Conservation (phyloP, 1,140 invertebrate species). For the Scaptomyza hsui region DNA sequence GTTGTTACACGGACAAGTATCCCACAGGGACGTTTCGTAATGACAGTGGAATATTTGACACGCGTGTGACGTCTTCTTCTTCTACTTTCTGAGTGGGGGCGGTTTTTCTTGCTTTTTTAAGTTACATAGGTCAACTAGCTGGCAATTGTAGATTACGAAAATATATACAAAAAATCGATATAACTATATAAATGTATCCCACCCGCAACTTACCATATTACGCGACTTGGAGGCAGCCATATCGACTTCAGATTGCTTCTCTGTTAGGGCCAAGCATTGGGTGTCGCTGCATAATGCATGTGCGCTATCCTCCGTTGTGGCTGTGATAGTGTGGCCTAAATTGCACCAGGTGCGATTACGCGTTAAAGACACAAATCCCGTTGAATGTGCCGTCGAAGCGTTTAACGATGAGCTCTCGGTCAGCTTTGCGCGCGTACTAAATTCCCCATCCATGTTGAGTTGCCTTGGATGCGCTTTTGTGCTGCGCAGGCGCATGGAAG, state of each 20-base stretch:
- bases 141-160: slow-evolving; percentile 3
- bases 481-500: slow-evolving; percentile 73
- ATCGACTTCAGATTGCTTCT: slow-evolving; percentile 28
- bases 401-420: slow-evolving; percentile 42
- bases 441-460: slow-evolving; percentile 35
- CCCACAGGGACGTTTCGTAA: slow-evolving; percentile 20
- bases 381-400: slow-evolving; percentile 15
- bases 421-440: slow-evolving; percentile 76
- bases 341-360: slow-evolving; percentile 66
- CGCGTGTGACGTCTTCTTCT: slow-evolving; percentile 13
- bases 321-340: slow-evolving; percentile 50
- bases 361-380: slow-evolving; percentile 20
- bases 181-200: slow-evolving; percentile 29
- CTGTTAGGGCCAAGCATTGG: slow-evolving; percentile 43
- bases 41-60: slow-evolving; percentile 14
- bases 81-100: slow-evolving; percentile 15
- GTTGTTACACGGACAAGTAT: slow-evolving; percentile 6
- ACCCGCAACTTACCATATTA: slow-evolving; percentile 69
- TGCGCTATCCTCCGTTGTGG: slow-evolving; percentile 18
- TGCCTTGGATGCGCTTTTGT: slow-evolving; percentile 43
- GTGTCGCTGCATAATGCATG: slow-evolving; percentile 57
- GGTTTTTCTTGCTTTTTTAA: slow-evolving; percentile 21
- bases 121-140: slow-evolving; percentile 69
- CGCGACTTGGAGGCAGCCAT: slow-evolving; percentile 64
- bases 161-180: slow-evolving; percentile 68